phyloP scores from a whole-genome alignment of 1,140 invertebrate species.

The Drosophila serrata region DNA sequence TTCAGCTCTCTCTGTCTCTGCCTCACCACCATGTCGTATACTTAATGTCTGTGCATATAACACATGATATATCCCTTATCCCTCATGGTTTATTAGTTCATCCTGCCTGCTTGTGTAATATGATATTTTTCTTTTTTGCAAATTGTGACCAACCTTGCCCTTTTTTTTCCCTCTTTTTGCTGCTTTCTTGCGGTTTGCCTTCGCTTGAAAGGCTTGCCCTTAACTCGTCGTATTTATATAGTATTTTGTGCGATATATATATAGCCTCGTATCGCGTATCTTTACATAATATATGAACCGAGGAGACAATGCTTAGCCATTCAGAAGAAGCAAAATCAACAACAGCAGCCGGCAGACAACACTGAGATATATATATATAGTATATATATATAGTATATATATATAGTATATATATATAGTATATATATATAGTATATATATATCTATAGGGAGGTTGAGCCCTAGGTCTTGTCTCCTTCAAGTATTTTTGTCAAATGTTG shows the following conservation, averaged over 20 bases:
- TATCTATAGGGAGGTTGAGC: slow-evolving; percentile 7
- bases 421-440: too few species aligned
- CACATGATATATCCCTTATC: slow-evolving; percentile 30
- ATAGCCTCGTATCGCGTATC: slow-evolving; percentile 13
- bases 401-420: too few species aligned
- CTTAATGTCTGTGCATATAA: slow-evolving; percentile 25
- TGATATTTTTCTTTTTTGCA: slow-evolving; percentile 61
- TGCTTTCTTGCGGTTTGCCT: slow-evolving; percentile 53
- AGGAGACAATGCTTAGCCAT: slow-evolving; percentile 38
- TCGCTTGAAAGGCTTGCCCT: slow-evolving; percentile 65
- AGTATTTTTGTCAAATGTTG: slow-evolving; percentile 64
- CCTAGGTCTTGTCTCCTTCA: slow-evolving; percentile 1
- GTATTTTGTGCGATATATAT: slow-evolving; percentile 10
- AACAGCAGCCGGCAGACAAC: slow-evolving; percentile 16
- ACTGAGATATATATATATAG: too few species aligned
- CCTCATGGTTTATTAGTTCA: slow-evolving; percentile 62
- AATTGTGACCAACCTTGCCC: slow-evolving; percentile 67
- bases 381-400: too few species aligned
- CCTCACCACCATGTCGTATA: slow-evolving; percentile 49
- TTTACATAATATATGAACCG: slow-evolving; percentile 22
- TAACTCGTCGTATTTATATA: slow-evolving; percentile 31
- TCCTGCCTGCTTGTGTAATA: slow-evolving; percentile 59
- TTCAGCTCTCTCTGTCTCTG: slow-evolving; percentile 15
- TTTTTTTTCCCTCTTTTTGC: slow-evolving; percentile 5
- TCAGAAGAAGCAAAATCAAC: slow-evolving; percentile 30